phyloP scores from a whole-genome alignment of 2,797 vertebrate species.

The Podarcis siculus region DNA sequence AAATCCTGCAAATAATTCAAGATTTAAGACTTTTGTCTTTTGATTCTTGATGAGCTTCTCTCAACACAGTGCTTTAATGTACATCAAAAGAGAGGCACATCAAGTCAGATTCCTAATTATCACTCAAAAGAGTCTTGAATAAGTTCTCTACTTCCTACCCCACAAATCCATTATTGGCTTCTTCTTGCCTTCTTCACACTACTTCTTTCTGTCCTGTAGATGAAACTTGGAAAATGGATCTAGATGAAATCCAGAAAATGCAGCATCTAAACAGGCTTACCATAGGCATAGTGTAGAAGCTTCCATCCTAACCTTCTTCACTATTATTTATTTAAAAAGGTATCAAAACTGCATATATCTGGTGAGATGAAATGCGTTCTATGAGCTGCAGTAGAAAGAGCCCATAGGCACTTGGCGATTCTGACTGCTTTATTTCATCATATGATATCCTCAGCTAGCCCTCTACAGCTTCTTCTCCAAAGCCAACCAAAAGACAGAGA shows the following conservation, averaged over 20 bases:
- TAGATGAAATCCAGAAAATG: slow-evolving; percentile 30
- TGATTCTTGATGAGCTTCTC: neutral
- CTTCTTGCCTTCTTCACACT: neutral
- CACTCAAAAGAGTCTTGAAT: neutral
- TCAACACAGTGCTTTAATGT: neutral
- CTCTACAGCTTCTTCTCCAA: neutral
- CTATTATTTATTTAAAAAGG: slow-evolving; percentile 10
- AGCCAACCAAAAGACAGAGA: neutral
- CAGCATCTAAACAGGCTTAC: slow-evolving; percentile 20
- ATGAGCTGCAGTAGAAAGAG: slow-evolving; percentile 13
- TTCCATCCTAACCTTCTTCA: slow-evolving; percentile 8
- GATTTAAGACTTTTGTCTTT: neutral
- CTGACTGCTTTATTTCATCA: neutral
- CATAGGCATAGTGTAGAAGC: neutral
- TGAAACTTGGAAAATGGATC: slow-evolving; percentile 20
- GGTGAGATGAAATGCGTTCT: neutral
- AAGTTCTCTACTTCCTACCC: accelerated
- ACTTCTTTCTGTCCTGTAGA: slow-evolving; percentile 11
- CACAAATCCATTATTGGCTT: slow-evolving; percentile 5
- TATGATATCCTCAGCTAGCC: neutral
- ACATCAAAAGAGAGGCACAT: neutral
- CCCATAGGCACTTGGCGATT: neutral
- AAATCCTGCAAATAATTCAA: slow-evolving; percentile 1
- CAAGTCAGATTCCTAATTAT: neutral
- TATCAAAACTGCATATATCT: neutral